A percentile compares a stretch with the other conserved stretches of the same genome.
phyloP scores from a whole-genome alignment of 2,888 invertebrate genomes.

The Augiades crinisus region DNA sequence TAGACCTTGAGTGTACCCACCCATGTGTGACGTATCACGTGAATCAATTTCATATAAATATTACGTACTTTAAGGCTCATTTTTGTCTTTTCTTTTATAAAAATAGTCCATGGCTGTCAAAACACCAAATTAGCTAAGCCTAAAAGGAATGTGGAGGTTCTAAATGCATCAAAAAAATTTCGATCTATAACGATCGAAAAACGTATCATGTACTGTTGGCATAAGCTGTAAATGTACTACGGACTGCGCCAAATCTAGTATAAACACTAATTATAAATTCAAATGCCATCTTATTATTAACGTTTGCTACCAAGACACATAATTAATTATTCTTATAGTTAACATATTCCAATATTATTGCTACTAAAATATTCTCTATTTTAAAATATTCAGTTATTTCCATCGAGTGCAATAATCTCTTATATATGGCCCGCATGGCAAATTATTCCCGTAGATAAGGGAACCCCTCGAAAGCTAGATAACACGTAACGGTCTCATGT shows the following conservation, averaged over 20 bases:
- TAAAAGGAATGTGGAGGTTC: too few species aligned
- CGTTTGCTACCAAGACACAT: not conserved
- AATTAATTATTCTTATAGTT: too few species aligned
- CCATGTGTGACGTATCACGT: not conserved
- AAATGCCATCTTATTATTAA: conserved; percentile 11
- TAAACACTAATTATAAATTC: conserved; percentile 7
- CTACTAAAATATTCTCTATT: not conserved
- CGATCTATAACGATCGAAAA: too few species aligned
- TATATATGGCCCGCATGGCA: not conserved
- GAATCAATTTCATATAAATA: not conserved
- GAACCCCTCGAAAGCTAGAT: not conserved
- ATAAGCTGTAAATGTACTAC: conserved; percentile 11
- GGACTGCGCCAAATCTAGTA: conserved; percentile 15
- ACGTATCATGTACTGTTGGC: conserved; percentile 15
- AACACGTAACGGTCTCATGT: conserved; percentile 17
- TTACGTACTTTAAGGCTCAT: too few species aligned
- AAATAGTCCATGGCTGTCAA: not conserved
- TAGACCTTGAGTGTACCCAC: not conserved
- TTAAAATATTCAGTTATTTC: not conserved
- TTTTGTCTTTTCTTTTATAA: too few species aligned
- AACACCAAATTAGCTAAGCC: too few species aligned
- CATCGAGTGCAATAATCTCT: not conserved
- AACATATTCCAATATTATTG: too few species aligned
- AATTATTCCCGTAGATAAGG: conserved; percentile 4
- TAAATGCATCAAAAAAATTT: too few species aligned